Evolutionary conservation across 2,888 invertebrate genomes (phyloP), one percentile per base, ranked within the genome.

Genomic region (Melinopterus prodromus): DNA sequence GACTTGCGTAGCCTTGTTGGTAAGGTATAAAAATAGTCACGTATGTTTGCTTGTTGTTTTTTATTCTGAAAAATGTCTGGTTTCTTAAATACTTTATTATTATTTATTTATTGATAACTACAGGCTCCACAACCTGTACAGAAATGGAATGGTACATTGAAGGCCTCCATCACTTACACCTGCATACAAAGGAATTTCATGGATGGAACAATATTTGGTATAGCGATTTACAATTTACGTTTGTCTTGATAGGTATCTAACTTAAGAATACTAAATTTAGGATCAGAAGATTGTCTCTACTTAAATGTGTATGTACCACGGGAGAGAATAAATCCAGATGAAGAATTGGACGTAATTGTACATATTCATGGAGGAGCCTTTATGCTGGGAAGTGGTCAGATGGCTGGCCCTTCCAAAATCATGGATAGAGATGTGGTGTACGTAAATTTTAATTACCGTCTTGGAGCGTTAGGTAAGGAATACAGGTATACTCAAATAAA

Each of bases 221-320:
- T 53, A 53, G 69, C 35, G 15, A 26, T 26, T 26, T 26, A 26
- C 26, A 26, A 26, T 26, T 26, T 36, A 26, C 69, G 4, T 6
- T 16, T 1, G 6, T 35, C n/a, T 2, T 53, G 7, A 9, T 12
- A 53, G 53, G 12, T 53, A 9, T 53, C 53, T 53, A 1, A 9
- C 53, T 12, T 53, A 53, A 53, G 37, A 35, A 37, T 5, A 6
- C 16, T 36, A 37, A 2, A 16, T 71, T 12, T 86, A 88, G 94
- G 94, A n/a, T 90, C 89, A 81, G 94, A 94, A 87, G 93, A 94
- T 87, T 94, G 94, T 82, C 88, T 94, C 0, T 94, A 91, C 83
- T 81, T 93, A 1, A 94, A 93, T 86, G 90, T 94, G 0, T 91
- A 91, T 84, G 92, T 92, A 0, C 93, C 94, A 0, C 26, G 86